Evolutionary conservation across 2,797 vertebrate genomes (phyloP), one percentile per base, ranked within the genome.

Genomic region (Meda fulgida): DNA sequence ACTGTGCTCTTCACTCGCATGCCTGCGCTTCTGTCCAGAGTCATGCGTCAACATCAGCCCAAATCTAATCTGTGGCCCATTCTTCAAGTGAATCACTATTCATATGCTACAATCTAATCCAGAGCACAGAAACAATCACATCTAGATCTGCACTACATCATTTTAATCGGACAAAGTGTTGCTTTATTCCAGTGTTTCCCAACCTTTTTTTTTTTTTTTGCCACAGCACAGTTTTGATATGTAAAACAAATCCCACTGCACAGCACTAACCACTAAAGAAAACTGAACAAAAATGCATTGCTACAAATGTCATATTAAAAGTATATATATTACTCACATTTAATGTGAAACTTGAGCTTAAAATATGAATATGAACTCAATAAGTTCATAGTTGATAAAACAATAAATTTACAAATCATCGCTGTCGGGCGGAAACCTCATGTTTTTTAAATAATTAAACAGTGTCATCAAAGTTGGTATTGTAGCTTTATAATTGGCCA

Each of bases 51-150:
- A 66, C 46, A 55, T 84, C 53, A 53, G 40, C 29, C 43, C 16
- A 78, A 82, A 88, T 78, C 58, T 48, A 55, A 88, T 88, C 78
- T 40, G 13, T 16, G 63, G 69, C 19, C 29, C 38, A 16, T 46
- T 75, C 72, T 53, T 73, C 65, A 78, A 23, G 16, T 46, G 4
- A 43, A 58, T 3, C 36, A 14, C 66, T 71, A 29, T 40, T 73
- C 70, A 75, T 29, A 72, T 60, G 31, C 79, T 55, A 26, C 34
- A 71, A 40, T 58, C n/a, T 72, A 81, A 81, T 81, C 80, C 36
- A 34, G 19, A 46, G 36, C 7, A 43, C 34, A 26, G 34, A 40
- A n/a, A 23, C 53, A 81, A 71, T 23, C 38, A 60, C 48, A 43
- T 81, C 67, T 43, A 71, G 13, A 26, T 48, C 78, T 55, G 38